phyloP scores from a whole-genome alignment of 1,140 invertebrate species.

The Formica selysi region DNA sequence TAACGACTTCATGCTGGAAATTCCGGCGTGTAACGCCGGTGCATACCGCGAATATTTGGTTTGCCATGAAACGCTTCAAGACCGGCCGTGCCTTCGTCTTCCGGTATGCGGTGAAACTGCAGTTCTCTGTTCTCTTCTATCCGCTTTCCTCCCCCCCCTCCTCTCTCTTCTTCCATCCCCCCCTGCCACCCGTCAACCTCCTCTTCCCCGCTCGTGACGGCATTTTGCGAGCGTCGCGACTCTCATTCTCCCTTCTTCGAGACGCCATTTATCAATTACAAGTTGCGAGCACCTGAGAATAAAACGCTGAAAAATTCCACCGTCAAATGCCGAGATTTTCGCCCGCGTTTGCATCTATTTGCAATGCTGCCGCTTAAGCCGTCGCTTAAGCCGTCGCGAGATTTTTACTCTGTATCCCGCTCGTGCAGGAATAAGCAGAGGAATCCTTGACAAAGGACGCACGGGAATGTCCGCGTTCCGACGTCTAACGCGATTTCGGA shows the following conservation, averaged over 20 bases:
- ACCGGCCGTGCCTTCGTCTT: slow-evolving; percentile 77
- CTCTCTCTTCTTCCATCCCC: neutral
- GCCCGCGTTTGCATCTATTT: slow-evolving; percentile 64
- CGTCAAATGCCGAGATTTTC: slow-evolving; percentile 59
- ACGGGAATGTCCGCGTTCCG: slow-evolving; percentile 48
- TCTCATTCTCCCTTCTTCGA: slow-evolving; percentile 31
- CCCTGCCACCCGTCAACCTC: neutral
- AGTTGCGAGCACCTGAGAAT: slow-evolving; percentile 64
- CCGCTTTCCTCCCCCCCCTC: slow-evolving; percentile 28
- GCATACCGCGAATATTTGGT: slow-evolving; percentile 80
- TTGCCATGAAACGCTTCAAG: slow-evolving; percentile 79
- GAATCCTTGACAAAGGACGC: slow-evolving; percentile 55
- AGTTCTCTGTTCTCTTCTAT: slow-evolving; percentile 66
- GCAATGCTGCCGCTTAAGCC: slow-evolving; percentile 64
- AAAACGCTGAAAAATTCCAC: slow-evolving; percentile 72
- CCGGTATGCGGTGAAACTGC: slow-evolving; percentile 76
- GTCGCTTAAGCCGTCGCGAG: slow-evolving; percentile 64
- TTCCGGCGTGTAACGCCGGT: slow-evolving; percentile 73
- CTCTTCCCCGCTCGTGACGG: slow-evolving; percentile 7
- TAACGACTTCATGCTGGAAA: slow-evolving; percentile 78
- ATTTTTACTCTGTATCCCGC: slow-evolving; percentile 41
- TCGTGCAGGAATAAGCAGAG: slow-evolving; percentile 17
- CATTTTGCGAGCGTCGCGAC: slow-evolving; percentile 23
- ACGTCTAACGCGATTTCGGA: slow-evolving; percentile 38
- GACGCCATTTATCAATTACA: slow-evolving; percentile 76